Percentiles rank a stretch among this genome's conserved stretches.
These are phyloP conservation scores for Pedetes capensis DNA, from an alignment of 2,113 vertebrate genomes.

Conservation along the genomic window DNA sequence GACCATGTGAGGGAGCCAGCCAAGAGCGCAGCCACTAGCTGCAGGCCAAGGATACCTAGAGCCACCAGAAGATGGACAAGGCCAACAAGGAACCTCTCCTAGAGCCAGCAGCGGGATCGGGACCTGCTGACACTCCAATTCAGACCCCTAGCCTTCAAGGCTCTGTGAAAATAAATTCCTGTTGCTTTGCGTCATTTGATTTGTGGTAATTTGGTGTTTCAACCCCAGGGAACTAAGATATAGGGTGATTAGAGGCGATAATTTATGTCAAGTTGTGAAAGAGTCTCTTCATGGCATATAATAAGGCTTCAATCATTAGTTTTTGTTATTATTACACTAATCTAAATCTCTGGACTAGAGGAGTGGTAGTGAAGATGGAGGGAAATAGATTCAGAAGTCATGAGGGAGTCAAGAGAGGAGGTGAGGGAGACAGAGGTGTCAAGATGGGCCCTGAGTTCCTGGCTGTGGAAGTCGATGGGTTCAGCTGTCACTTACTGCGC, in stretches of 20 bases:
- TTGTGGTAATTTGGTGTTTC: neutral
- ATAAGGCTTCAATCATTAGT: neutral
- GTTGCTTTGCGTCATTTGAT: neutral
- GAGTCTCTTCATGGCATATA: neutral
- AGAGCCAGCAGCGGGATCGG: neutral
- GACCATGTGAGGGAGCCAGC: neutral
- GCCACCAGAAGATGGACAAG: neutral
- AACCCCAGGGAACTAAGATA: neutral
- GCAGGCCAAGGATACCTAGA: neutral
- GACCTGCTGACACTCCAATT: neutral
- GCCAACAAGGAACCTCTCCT: neutral
- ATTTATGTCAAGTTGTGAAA: neutral
- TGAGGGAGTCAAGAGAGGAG: neutral
- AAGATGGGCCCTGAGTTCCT: neutral
- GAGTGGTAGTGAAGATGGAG: neutral
- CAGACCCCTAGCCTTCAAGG: neutral
- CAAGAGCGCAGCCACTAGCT: neutral
- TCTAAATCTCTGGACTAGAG: neutral
- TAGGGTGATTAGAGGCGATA: neutral
- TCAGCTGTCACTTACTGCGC: neutral
- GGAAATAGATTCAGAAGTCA: neutral
- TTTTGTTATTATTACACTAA: conserved; percentile 19
- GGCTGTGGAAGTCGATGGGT: neutral
- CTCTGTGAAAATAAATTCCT: neutral
- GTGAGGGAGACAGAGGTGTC: neutral